Percentiles rank a stretch among this genome's conserved stretches.
phyloP scores from a whole-genome alignment of 2,113 vertebrate genomes.

The Ctenodactylus gundi region DNA sequence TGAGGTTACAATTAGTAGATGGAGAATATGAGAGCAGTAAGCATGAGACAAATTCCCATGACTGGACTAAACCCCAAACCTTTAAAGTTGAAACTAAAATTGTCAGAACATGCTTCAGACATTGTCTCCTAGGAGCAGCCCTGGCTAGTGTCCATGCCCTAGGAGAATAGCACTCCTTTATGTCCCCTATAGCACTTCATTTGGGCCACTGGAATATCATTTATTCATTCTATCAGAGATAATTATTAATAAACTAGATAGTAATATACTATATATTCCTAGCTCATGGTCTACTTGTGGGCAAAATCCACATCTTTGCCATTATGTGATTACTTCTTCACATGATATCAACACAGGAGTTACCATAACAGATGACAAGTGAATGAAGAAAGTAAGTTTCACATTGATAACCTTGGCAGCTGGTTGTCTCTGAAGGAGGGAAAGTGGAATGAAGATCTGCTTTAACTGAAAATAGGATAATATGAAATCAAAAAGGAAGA shows the following conservation, averaged over 20 bases:
- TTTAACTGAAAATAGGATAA: constrained; percentile 23
- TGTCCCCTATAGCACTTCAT: background rate
- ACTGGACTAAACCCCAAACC: background rate
- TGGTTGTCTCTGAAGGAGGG: background rate
- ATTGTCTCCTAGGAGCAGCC: background rate
- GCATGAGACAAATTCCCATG: background rate
- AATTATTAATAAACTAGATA: constrained; percentile 1
- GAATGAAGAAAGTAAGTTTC: constrained; percentile 11
- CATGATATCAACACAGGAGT: background rate
- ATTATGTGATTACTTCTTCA: background rate
- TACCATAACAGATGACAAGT: background rate
- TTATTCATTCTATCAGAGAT: background rate
- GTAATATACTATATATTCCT: too few relatives aligned
- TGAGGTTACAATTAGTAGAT: background rate
- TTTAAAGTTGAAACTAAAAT: background rate
- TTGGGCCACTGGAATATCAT: background rate
- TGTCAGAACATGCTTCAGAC: background rate
- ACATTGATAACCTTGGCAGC: too few relatives aligned
- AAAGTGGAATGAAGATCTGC: background rate
- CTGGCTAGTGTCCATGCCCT: background rate
- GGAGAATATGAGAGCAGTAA: background rate
- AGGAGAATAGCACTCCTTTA: background rate
- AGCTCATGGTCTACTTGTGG: background rate
- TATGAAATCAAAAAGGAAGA: background rate
- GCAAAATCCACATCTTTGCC: background rate